Conservation (phyloP, 2,888 invertebrate genomes). For the Athetis lepigone region DNA sequence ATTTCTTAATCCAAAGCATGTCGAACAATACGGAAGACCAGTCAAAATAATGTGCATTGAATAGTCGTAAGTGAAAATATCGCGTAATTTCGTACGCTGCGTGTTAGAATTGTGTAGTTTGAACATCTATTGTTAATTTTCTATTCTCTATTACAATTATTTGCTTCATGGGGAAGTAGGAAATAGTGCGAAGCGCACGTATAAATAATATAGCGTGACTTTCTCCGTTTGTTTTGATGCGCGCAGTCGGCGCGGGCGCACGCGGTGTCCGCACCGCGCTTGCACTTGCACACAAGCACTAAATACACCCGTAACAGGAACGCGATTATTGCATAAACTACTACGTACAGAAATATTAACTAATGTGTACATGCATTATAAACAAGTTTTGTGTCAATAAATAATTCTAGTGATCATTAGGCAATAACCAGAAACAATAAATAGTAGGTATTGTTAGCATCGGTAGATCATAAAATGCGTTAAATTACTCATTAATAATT, state of each 20-base stretch:
- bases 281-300: constrained; percentile 35
- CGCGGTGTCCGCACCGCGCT: constrained; percentile 32
- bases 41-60: constrained; percentile 19
- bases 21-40: constrained; percentile 20
- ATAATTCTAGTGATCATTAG: constrained; percentile 41
- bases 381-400: constrained; percentile 55
- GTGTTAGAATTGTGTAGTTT: constrained; percentile 42
- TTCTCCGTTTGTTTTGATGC: constrained; percentile 86
- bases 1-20: neutral
- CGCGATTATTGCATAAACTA: constrained; percentile 54
- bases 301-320: constrained; percentile 57
- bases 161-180: constrained; percentile 77
- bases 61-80: constrained; percentile 42
- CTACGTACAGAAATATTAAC: constrained; percentile 45
- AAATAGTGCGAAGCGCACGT: constrained; percentile 78
- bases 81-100: constrained; percentile 33
- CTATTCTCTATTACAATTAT: constrained; percentile 70
- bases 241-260: constrained; percentile 61
- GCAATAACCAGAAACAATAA: constrained; percentile 56
- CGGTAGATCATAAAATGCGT: constrained; percentile 43
- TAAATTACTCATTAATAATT: constrained; percentile 35
- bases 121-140: constrained; percentile 62
- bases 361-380: constrained; percentile 45
- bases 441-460: constrained; percentile 20
- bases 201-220: constrained; percentile 80